Percentiles rank a stretch among this genome's conserved stretches.
Conservation (phyloP, 2,113 vertebrate species). For the Nycticebus coucang region DNA sequence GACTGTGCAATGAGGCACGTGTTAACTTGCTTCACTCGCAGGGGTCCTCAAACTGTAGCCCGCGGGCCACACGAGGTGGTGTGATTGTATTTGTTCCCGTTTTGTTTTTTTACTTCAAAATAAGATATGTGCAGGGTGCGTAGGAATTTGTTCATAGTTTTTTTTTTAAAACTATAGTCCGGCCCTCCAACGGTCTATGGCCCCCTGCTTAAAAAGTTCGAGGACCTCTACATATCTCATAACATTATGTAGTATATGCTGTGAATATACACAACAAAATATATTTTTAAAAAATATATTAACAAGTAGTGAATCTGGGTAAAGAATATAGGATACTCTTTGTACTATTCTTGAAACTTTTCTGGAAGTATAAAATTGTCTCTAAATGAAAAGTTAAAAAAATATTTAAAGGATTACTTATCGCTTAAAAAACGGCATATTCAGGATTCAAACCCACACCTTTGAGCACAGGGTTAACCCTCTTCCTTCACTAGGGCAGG, state of each 20-base stretch:
- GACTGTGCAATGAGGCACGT: neutral
- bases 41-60: no score
- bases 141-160: no score
- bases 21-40: neutral
- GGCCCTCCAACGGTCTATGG: no score
- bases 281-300: neutral
- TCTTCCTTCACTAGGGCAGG: neutral
- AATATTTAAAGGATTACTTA: neutral
- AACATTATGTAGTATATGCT: no score
- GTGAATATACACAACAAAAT: neutral
- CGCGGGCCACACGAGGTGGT: no score
- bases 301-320: neutral
- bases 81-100: no score
- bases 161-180: no score
- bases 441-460: neutral
- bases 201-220: no score
- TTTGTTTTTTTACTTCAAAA: no score
- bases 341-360: neutral
- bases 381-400: neutral
- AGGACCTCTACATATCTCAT: neutral
- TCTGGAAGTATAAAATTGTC: neutral
- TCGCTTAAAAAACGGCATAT: neutral
- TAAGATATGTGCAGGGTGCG: no score
- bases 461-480: fast-evolving
- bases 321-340: neutral